phyloP scores from a whole-genome alignment of 1,140 invertebrate species.

The Drosophila truncata region DNA sequence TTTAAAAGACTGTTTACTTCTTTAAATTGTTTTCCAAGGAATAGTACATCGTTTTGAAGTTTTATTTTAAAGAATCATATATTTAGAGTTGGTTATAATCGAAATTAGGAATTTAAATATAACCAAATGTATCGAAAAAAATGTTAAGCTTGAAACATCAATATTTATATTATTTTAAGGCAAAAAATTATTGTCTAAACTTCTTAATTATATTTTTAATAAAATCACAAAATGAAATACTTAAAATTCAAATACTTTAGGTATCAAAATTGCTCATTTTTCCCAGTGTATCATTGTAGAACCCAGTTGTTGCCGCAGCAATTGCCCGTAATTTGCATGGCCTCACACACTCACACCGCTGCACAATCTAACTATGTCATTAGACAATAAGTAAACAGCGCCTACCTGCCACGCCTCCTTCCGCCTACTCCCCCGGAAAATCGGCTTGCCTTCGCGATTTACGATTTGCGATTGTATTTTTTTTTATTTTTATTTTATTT shows the following conservation, averaged over 20 bases:
- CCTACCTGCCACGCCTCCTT: background rate
- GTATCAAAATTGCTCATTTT: background rate
- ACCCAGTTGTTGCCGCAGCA: constrained; percentile 34
- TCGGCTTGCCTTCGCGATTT: constrained; percentile 35
- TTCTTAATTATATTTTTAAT: background rate
- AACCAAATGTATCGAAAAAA: background rate
- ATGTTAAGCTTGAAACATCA: background rate
- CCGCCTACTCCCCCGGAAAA: constrained; percentile 3
- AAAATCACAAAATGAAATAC: background rate
- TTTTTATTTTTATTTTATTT: background rate
- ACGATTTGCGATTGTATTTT: constrained; percentile 13
- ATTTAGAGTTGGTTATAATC: too few species aligned
- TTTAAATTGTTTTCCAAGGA: too few species aligned
- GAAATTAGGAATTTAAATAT: too few species aligned
- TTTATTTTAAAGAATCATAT: too few species aligned
- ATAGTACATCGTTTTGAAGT: too few species aligned
- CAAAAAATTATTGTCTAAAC: too few species aligned
- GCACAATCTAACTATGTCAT: constrained; percentile 53
- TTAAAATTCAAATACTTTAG: background rate
- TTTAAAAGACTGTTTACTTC: too few species aligned
- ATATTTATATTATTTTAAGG: background rate
- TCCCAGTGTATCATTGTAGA: background rate
- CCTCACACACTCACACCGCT: constrained; percentile 25
- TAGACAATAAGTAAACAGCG: constrained; percentile 47
- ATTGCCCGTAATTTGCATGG: constrained; percentile 73